Percentiles rank a stretch among this genome's conserved stretches.
These are phyloP conservation scores for Eueides isabella DNA, from an alignment of 1,140 invertebrate genomes.

Conservation along the genomic window DNA sequence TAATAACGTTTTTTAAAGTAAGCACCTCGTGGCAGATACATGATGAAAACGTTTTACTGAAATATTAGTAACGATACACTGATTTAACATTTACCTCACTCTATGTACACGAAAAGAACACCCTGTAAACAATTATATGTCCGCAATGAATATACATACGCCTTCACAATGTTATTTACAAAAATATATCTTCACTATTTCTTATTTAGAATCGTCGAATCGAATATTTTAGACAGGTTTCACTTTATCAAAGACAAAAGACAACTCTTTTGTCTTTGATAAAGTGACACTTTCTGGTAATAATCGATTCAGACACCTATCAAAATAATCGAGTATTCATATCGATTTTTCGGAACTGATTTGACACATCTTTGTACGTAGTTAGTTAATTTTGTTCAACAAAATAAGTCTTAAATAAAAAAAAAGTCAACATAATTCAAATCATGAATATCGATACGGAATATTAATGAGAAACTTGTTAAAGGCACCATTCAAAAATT, in stretches of 20 bases:
- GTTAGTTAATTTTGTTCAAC: background rate
- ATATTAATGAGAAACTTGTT: background rate
- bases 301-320: slow-evolving; percentile 10
- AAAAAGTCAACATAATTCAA: background rate
- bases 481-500: too few relatives aligned
- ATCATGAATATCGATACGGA: background rate
- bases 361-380: slow-evolving; percentile 38
- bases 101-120: slow-evolving; percentile 36
- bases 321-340: slow-evolving; percentile 32
- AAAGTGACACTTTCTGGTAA: too few relatives aligned
- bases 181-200: slow-evolving; percentile 45
- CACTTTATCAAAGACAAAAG: too few relatives aligned
- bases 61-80: slow-evolving; percentile 9
- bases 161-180: slow-evolving; percentile 47
- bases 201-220: slow-evolving; percentile 41
- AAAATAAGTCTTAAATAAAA: background rate
- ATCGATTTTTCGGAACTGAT: slow-evolving; percentile 20
- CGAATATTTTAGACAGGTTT: slow-evolving; percentile 30
- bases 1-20: background rate
- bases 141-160: slow-evolving; percentile 30
- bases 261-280: too few relatives aligned
- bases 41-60: background rate
- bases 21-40: background rate
- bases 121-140: slow-evolving; percentile 35
- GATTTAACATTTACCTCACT: slow-evolving; percentile 11